These are phyloP conservation scores for Phoxinus phoxinus DNA, from an alignment of 2,113 vertebrate genomes.

Conservation along the genomic window DNA sequence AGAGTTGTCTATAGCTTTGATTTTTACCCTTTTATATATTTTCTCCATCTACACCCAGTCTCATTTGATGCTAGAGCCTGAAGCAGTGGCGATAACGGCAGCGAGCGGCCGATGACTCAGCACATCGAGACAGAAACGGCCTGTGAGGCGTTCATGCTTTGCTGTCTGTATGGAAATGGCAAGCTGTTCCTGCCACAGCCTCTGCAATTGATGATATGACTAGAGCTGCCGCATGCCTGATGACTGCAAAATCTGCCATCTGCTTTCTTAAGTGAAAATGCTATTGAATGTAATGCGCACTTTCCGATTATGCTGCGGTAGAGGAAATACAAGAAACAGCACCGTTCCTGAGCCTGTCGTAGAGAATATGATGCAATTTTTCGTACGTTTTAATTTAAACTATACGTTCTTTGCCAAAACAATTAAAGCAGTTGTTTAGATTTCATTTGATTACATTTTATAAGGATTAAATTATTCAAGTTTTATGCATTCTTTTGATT, in stretches of 20 bases:
- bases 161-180: constrained; percentile 45
- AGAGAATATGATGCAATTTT: too few relatives aligned
- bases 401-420: too few relatives aligned
- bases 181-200: constrained; percentile 48
- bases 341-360: background rate
- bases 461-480: too few relatives aligned
- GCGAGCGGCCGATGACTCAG: constrained; percentile 45
- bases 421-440: too few relatives aligned
- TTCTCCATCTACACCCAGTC: background rate
- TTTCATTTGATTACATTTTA: too few relatives aligned
- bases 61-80: constrained; percentile 25
- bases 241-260: constrained; percentile 46
- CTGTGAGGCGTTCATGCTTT: constrained; percentile 37
- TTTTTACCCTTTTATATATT: constrained; percentile 24
- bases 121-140: constrained; percentile 29
- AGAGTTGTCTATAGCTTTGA: constrained; percentile 14
- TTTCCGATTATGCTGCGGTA: constrained; percentile 19
- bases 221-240: constrained; percentile 35
- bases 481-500: too few relatives aligned
- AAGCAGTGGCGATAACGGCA: constrained; percentile 9
- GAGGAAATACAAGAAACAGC: background rate
- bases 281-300: constrained; percentile 38
- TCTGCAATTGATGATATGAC: constrained; percentile 46
- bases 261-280: constrained; percentile 42
- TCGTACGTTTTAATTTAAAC: too few relatives aligned